These are phyloP conservation scores for Lepidurus apus DNA, from an alignment of 1,140 invertebrate species.

Conservation along the genomic window DNA sequence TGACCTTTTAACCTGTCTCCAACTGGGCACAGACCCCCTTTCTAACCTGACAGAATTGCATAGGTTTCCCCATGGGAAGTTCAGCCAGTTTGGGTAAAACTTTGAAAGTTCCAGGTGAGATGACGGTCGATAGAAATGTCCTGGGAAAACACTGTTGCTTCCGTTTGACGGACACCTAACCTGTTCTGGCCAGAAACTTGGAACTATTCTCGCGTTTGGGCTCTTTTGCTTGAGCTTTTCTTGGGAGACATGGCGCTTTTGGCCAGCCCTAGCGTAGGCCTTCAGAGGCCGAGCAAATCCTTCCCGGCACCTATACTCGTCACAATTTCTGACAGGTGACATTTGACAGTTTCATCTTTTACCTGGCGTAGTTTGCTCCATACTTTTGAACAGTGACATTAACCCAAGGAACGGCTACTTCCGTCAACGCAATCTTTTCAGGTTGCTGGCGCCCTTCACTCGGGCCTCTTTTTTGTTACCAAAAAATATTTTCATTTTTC, in stretches of 20 bases:
- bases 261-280: not conserved
- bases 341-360: conserved; percentile 22
- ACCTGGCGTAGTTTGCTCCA: not conserved
- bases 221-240: not conserved
- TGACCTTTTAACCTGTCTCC: conserved; percentile 16
- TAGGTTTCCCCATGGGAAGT: not conserved
- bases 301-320: conserved; percentile 12
- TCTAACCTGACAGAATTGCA: not conserved
- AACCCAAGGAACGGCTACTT: not conserved
- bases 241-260: not conserved
- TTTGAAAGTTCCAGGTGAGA: conserved; percentile 17
- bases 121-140: conserved; percentile 7
- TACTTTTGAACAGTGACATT: not conserved
- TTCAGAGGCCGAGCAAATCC: not conserved
- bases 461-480: not conserved
- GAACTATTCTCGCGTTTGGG: not conserved
- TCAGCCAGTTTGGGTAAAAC: conserved; percentile 1
- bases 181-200: conserved; percentile 3
- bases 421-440: not conserved
- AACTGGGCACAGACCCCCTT: not conserved
- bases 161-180: not conserved
- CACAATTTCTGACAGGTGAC: conserved; percentile 21
- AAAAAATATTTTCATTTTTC: not conserved
- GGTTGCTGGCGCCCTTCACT: not conserved
- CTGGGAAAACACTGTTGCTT: not conserved